Percentiles rank a stretch among this genome's conserved stretches.
These are phyloP conservation scores for Melinaea menophilus DNA, from an alignment of 2,888 invertebrate genomes.

Conservation along the genomic window DNA sequence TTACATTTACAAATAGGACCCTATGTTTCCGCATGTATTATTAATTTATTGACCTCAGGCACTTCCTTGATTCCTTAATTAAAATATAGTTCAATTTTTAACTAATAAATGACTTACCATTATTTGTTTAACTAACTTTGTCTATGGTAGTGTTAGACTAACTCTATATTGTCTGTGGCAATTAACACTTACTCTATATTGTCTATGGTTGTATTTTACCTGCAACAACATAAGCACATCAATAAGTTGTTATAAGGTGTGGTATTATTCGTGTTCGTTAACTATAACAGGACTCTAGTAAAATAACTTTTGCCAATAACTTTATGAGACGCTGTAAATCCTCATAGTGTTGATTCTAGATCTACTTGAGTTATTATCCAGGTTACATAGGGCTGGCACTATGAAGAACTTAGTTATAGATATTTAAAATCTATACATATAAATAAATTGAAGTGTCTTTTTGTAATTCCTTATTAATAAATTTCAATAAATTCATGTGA, in stretches of 20 bases:
- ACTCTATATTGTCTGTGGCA: no score
- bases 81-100: neutral
- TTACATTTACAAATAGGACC: slow-evolving; percentile 12
- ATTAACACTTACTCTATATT: no score
- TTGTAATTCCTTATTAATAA: no score
- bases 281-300: slow-evolving; percentile 30
- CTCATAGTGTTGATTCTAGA: slow-evolving; percentile 51
- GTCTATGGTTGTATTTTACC: slow-evolving; percentile 8
- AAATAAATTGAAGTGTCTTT: no score
- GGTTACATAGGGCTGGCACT: slow-evolving; percentile 20
- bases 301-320: slow-evolving; percentile 33
- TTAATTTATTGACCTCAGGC: neutral
- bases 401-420: no score
- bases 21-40: slow-evolving; percentile 15
- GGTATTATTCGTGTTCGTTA: slow-evolving; percentile 24
- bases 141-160: no score
- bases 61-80: neutral
- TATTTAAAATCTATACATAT: no score
- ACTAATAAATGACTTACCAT: neutral
- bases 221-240: slow-evolving; percentile 9
- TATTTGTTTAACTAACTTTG: no score
- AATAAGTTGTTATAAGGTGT: slow-evolving; percentile 22
- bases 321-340: slow-evolving; percentile 32
- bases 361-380: slow-evolving; percentile 54
- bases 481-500: no score